Base-by-base conservation (phyloP, 2,113 vertebrate genomes). In the Zapus hudsonius region DNA sequence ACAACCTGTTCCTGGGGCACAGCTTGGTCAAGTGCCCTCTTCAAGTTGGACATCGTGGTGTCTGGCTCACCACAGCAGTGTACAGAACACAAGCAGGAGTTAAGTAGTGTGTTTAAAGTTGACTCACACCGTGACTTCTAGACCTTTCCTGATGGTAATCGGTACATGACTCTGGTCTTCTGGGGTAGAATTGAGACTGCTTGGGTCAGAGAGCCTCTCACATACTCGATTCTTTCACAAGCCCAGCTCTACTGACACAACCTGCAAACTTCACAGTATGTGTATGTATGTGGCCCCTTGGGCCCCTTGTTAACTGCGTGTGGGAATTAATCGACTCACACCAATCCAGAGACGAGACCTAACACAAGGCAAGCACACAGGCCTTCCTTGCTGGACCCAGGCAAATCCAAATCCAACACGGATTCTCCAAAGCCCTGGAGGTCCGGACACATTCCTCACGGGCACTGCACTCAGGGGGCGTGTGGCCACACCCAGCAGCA, bases 401-500 rank as follows among this genome's bases (percentile, higher is more conserved):
- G 90, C 22, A 11, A 63, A 63, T 27, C 61, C 61, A 63, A 63
- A 63, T 10, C 61, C 23, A 27, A 63, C 61, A 63, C 61, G 7
- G 61, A 63, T 25, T 63, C 61, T 27, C 61, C 61, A 63, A 52
- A 52, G 61, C 25, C 25, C 29, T 66, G 29, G 6, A 66, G 63
- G 33, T 31, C 76, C 70, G 36, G 57, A 16, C 7, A 19, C 1
- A 1, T 2, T 1, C 40, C 22, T 55, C 4, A 23, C 31, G 52
- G 61, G 82, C 7, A n/a, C 3, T 40, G 1, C 1, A 7, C 19
- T 27, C 25, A 13, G 42, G 44, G 42, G 38, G 23, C 8, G 20
- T 0, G 7, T 1, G 63, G n/a, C 17, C 10, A 9, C 1, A 1
- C 12, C 23, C 69, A 40, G 25, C 29, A 13, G 23, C 55, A 36